Base-by-base conservation (phyloP, 2,888 invertebrate species). In the Nasonovia ribisnigri region DNA sequence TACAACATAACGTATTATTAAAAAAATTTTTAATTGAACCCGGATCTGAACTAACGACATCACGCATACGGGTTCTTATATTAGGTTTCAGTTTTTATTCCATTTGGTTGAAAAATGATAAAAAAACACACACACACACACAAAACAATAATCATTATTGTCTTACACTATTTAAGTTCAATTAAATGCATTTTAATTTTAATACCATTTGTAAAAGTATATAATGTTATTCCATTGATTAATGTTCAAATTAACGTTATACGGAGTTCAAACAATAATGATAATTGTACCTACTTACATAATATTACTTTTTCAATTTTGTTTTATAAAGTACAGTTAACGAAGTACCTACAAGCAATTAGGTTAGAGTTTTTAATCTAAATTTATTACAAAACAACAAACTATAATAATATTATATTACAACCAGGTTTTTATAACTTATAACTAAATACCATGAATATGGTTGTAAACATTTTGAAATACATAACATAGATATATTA, bases 11-110 rank as follows among this genome's bases (percentile, higher is more conserved):
- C 90, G 90, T 86, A n/a, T 90, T 88, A 92, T 92, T 92, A 93
- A 88, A 90, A 93, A 90, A 60, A 77, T 88, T 92, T 77, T 92
- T 93, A 93, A 93, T 93, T 93, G 93, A 93, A 93, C 93, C 93
- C 93, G 93, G 90, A 93, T 93, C 90, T 93, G 93, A 93, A 89
- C 54, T 84, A 88, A 51, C 86, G 90, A 60, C 93, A 48, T 84
- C 84, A 54, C 16, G 29, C 86, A 93, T 93, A 93, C 84, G 93
- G 93, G 93, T 93, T 90, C 86, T 48, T 51, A 90, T 90, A 60
- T 84, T 60, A 90, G 51, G 90, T 93, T 93, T 87, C 90, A 26
- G 86, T 67, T 86, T 93, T 92, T 43, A 77, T 92, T 88, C 92
- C 51, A n/a, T 88, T 92, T 77, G 54, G 43, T 43, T 13, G 11